Percentiles rank a stretch among this genome's conserved stretches.
These are phyloP conservation scores for Thymallus thymallus DNA, from an alignment of 2,113 vertebrate genomes.

Conservation along the genomic window DNA sequence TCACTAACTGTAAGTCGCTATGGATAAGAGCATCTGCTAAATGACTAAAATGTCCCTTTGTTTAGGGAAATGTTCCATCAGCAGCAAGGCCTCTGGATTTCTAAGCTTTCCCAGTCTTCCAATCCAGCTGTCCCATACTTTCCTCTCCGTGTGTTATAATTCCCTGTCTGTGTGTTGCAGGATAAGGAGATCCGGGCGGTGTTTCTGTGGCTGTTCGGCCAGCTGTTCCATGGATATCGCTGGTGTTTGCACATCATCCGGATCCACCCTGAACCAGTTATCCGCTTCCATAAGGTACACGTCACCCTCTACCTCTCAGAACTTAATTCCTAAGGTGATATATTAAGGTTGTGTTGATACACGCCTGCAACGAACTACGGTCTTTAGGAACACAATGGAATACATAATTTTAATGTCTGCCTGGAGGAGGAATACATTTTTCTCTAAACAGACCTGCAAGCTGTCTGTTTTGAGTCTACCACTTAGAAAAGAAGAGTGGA, in stretches of 20 bases:
- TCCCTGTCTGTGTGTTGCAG: constrained; percentile 61
- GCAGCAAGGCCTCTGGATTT: not conserved
- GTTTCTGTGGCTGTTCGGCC: constrained; percentile 92
- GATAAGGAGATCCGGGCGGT: constrained; percentile 95
- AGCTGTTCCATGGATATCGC: constrained; percentile 93
- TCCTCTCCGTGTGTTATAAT: not conserved
- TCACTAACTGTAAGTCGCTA: too few relatives aligned
- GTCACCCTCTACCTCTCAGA: not conserved
- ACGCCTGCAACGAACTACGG: not conserved
- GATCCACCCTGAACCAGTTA: constrained; percentile 94
- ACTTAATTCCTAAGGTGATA: too few relatives aligned
- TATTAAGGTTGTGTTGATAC: not conserved
- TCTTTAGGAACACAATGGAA: too few relatives aligned
- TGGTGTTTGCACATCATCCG: constrained; percentile 97
- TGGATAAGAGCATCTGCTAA: not conserved
- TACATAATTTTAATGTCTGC: not conserved
- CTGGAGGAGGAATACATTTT: not conserved
- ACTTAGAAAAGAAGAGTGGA: too few relatives aligned
- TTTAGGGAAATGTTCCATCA: not conserved
- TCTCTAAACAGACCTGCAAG: too few relatives aligned
- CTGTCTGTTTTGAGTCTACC: too few relatives aligned
- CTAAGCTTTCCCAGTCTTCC: not conserved
- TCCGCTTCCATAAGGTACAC: constrained; percentile 95
- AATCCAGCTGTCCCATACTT: not conserved
- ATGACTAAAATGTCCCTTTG: not conserved